Evolutionary conservation across 2,113 vertebrate species (phyloP).

Genomic region (Diglossa brunneiventris): DNA sequence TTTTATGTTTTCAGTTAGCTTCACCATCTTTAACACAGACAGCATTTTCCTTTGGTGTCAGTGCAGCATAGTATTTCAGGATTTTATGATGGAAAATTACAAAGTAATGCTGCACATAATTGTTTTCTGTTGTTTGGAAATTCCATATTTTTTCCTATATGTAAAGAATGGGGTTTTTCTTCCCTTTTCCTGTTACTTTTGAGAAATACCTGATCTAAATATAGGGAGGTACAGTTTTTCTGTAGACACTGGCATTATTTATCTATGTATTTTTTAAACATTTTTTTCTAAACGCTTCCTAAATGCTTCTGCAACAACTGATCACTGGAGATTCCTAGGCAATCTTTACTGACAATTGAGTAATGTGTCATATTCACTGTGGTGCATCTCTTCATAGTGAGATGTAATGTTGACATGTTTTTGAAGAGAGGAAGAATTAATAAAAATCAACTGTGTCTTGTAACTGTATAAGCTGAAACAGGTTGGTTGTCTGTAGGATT

Average conservation of each 20-base stretch:
- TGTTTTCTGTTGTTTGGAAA: background rate
- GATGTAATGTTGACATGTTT: background rate
- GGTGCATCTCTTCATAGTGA: background rate
- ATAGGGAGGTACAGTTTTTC: background rate
- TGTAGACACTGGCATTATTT: background rate
- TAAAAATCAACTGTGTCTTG: background rate
- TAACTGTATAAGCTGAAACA: background rate
- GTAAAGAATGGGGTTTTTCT: background rate
- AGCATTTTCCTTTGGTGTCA: background rate
- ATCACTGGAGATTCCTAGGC: background rate
- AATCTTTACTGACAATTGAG: background rate
- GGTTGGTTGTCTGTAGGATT: background rate
- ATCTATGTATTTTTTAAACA: background rate
- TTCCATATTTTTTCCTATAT: background rate
- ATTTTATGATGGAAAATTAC: background rate
- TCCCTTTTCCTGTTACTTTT: background rate
- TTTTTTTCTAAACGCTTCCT: background rate
- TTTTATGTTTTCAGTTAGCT: background rate
- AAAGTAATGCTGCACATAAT: background rate
- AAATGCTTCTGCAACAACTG: background rate
- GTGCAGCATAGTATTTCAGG: background rate
- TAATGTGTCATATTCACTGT: background rate
- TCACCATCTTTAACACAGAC: background rate
- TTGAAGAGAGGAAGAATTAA: background rate
- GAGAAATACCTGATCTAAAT: background rate